Conservation (phyloP, 2,888 invertebrate genomes). For the Synergus umbraculus region DNA sequence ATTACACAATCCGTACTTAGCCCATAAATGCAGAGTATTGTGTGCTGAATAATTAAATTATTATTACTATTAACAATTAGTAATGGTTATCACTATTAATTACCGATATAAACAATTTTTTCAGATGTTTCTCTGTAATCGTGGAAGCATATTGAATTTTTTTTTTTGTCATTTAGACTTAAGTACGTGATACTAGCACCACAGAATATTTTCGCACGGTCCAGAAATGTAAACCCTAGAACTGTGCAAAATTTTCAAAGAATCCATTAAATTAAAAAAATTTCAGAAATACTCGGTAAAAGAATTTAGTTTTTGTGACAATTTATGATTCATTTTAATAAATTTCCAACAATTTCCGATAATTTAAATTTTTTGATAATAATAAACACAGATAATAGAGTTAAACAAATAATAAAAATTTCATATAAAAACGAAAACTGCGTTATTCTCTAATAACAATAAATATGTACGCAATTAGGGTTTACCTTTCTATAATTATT, state of each 20-base stretch:
- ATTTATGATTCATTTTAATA: no score
- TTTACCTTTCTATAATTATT: slow-evolving; percentile 25
- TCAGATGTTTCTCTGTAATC: slow-evolving; percentile 60
- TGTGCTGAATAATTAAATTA: slow-evolving; percentile 64
- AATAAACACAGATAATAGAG: slow-evolving; percentile 36
- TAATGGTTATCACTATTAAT: slow-evolving; percentile 59
- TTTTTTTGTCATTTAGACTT: slow-evolving; percentile 42
- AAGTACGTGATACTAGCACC: slow-evolving; percentile 25
- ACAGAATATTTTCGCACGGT: slow-evolving; percentile 61
- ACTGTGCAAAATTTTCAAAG: no score
- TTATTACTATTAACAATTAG: slow-evolving; percentile 68
- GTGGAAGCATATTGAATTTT: slow-evolving; percentile 72
- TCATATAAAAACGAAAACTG: neutral
- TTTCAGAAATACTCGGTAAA: no score
- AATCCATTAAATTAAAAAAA: no score
- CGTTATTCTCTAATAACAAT: neutral
- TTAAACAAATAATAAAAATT: neutral
- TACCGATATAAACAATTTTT: slow-evolving; percentile 40
- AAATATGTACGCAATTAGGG: neutral
- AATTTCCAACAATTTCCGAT: no score
- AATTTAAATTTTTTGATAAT: no score
- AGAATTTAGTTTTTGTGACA: no score
- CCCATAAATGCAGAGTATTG: slow-evolving; percentile 73
- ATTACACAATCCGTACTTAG: slow-evolving; percentile 63
- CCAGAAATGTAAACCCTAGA: slow-evolving; percentile 48